Evolutionary conservation across 2,113 vertebrate genomes (phyloP).

Genomic region (Desmodus rotundus): DNA sequence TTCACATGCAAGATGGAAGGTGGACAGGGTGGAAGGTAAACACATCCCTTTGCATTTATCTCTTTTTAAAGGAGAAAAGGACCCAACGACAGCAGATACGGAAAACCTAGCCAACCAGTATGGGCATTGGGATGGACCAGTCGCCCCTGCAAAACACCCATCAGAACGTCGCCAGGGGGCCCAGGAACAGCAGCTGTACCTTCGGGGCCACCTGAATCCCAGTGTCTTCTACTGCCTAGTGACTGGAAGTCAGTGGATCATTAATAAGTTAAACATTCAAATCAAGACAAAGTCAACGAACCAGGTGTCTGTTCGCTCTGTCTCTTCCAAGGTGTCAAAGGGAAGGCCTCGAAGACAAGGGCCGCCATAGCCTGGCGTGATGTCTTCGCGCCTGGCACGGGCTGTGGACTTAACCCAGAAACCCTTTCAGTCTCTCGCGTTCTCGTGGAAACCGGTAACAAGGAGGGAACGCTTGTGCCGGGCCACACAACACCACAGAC

Average conservation of each 20-base stretch:
- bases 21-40: slow-evolving; percentile 72
- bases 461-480: rapidly evolving
- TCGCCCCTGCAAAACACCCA: not conserved
- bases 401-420: not conserved
- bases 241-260: not conserved
- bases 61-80: slow-evolving; percentile 68
- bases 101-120: not conserved
- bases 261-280: slow-evolving; percentile 25
- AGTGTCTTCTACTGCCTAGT: slow-evolving; percentile 8
- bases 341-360: not conserved
- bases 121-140: not conserved
- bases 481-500: not conserved
- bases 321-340: not conserved
- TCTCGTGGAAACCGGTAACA: not conserved
- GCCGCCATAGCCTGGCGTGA: rapidly evolving
- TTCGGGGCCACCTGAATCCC: not conserved
- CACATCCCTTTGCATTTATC: slow-evolving; percentile 61
- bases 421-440: not conserved
- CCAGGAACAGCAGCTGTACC: not conserved
- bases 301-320: not conserved
- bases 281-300: not conserved
- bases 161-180: not conserved
- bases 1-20: slow-evolving; percentile 75
- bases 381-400: not conserved
- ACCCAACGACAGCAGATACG: slow-evolving; percentile 8